Evolutionary conservation across 2,113 vertebrate species (phyloP), one percentile per base, ranked within the genome.

Genomic region (Procavia capensis): DNA sequence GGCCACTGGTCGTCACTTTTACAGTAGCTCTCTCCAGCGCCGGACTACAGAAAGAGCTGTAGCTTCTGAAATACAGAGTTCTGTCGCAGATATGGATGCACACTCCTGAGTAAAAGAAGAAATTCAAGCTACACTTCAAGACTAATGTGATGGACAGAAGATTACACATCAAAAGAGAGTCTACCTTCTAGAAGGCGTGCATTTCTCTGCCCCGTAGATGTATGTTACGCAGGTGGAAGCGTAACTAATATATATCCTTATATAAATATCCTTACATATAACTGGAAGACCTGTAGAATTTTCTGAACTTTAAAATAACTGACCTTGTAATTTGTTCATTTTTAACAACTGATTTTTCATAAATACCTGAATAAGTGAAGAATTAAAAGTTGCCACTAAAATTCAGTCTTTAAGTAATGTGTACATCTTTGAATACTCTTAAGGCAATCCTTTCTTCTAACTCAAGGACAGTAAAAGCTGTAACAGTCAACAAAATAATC

Each of bases 311-410:
- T 16, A 88, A 25, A 41, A 87, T 66, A 39, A 19, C 29, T 66
- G 31, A 66, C 64, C 80, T 54, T 36, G 29, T 82, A 57, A 76
- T 66, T 75, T 75, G 75, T 54, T 61, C 17, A 16, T 47, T 82
- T 94, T 70, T 54, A 36, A 9, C 45, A 76, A 63, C 47, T 93
- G 22, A 11, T 61, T 61, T 66, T 59, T 64, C 9, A 34, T 68
- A 47, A 34, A 9, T 47, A 79, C 27, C 93, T 75, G 63, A 82
- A 74, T 88, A 80, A 93, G 66, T n/a, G 34, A 94, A 85, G 22
- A 41, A n/a, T 81, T 88, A 25, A 89, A 90, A 79, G 9, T 61
- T 95, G 39, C 29, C n/a, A 41, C 9, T 29, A 29, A 72, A n/a
- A 22, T 59, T 81, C 59, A 47, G 47, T 88, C 19, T 59, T 88